A percentile compares a stretch with the other conserved stretches of the same genome.
Conservation (phyloP, 2,113 vertebrate genomes). For the Phrynosoma blainvillii region DNA sequence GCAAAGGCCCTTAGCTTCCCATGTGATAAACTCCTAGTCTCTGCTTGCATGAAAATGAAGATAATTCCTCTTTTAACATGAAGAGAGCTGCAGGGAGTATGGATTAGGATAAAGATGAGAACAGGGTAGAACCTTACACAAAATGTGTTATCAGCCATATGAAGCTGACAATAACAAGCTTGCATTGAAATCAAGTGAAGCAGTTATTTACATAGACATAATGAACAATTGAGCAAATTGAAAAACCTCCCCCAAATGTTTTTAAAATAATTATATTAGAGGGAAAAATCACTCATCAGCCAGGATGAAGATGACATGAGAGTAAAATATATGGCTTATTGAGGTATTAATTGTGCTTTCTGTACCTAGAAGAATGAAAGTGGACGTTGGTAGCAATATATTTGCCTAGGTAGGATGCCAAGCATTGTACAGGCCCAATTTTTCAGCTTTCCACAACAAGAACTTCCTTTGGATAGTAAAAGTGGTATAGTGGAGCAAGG, state of each 20-base stretch:
- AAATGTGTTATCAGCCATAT: not conserved
- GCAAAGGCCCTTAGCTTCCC: no score
- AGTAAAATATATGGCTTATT: not conserved
- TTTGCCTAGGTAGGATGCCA: not conserved
- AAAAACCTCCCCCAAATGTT: not conserved
- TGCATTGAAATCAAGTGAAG: not conserved
- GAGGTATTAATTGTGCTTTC: conserved; percentile 1
- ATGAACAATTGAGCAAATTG: not conserved
- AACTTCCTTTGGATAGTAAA: not conserved
- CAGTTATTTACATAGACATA: not conserved
- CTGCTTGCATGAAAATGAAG: conserved; percentile 21
- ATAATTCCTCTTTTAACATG: not conserved
- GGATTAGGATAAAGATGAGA: not conserved
- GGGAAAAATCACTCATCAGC: not conserved
- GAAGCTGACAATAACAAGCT: not conserved
- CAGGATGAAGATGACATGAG: not conserved
- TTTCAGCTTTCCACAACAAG: not conserved
- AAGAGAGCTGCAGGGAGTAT: not conserved
- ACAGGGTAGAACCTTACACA: not conserved
- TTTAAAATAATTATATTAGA: not conserved
- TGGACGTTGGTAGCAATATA: not conserved
- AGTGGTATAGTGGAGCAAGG: not conserved
- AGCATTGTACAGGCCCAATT: not conserved
- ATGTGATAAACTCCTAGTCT: not conserved
- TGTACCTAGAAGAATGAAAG: not conserved